Base-by-base conservation (phyloP, 64 coral and sea anemone species). In the Acropora yongei region DNA sequence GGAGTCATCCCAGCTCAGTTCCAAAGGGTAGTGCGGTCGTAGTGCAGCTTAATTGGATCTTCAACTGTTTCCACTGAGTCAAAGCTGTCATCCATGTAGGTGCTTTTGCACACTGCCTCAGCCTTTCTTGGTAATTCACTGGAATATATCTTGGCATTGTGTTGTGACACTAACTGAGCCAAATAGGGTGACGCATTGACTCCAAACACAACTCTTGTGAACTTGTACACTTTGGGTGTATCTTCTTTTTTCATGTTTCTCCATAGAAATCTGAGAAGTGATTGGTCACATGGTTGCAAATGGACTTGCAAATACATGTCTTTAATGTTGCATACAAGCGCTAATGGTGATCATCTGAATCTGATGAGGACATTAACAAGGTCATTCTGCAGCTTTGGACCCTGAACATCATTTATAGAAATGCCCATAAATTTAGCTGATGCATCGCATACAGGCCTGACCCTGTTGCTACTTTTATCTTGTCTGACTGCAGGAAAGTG, bases 401-500 rank as follows among this genome's bases (percentile, higher is more conserved):
- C 30, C 8, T 78, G 74, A 17, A 53, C 46, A 68, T 93, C 76
- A 89, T 93, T 93, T 0, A 93, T 14, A 44, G 76, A 92, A 14
- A 92, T 72, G 40, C 50, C 71, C 8, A 86, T 40, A 66, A 7
- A 9, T 45, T 92, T 92, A 20, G 90, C 72, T 9, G 90, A 84
- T 11, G 80, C 80, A 68, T 94, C 86, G 18, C 84, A 85, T 1
- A 95, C 93, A 43, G 86, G 76, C 1, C 93, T 58, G 53, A 76
- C 87, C 49, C 88, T 60, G 44, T 30, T 30, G 30, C 30, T 30
- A 30, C 30, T 30, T 30, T 30, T 30, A 30, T 30, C 30, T 30
- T 30, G 88, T 87, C 80, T 95, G 74, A 95, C 16, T 47, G 90
- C 81, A 72, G 93, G 88, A 66, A 95, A 95, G 67, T 95, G 93